A percentile compares a stretch with the other conserved stretches of the same genome.
phyloP scores from a whole-genome alignment of 2,797 vertebrate genomes.

The Chanos chanos region DNA sequence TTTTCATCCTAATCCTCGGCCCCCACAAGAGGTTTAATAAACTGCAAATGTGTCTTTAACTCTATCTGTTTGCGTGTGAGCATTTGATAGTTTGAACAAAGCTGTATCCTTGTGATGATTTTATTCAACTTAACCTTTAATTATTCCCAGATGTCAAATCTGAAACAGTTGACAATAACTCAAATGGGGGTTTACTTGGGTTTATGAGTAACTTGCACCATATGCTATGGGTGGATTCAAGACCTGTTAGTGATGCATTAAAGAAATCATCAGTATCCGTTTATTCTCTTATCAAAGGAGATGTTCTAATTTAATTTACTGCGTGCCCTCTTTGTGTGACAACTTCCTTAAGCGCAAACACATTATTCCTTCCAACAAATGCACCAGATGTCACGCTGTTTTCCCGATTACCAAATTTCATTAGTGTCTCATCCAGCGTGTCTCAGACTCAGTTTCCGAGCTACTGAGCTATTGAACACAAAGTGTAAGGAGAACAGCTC shows the following conservation, averaged over 20 bases:
- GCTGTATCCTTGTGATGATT: conserved; percentile 23
- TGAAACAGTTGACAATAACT: conserved; percentile 15
- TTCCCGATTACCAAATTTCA: too few species aligned
- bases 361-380: conserved; percentile 5
- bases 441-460: too few species aligned
- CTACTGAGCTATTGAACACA: too few species aligned
- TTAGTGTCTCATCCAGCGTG: too few species aligned
- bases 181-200: conserved; percentile 25
- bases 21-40: too few species aligned
- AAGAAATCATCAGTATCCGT: conserved; percentile 16
- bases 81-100: conserved; percentile 15
- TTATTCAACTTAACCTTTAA: conserved; percentile 28
- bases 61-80: background rate
- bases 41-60: background rate
- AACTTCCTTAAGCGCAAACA: background rate
- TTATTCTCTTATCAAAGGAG: conserved; percentile 28
- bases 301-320: conserved; percentile 19
- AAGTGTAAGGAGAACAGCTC: too few species aligned
- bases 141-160: conserved; percentile 34
- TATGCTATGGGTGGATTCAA: conserved; percentile 10
- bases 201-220: conserved; percentile 29
- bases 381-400: too few species aligned
- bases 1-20: too few species aligned
- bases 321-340: conserved; percentile 3
- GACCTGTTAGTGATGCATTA: background rate